Percentiles rank a stretch among this genome's conserved stretches.
Evolutionary conservation across 2,888 invertebrate species (phyloP).

Genomic region (Erpobdella octoculata): DNA sequence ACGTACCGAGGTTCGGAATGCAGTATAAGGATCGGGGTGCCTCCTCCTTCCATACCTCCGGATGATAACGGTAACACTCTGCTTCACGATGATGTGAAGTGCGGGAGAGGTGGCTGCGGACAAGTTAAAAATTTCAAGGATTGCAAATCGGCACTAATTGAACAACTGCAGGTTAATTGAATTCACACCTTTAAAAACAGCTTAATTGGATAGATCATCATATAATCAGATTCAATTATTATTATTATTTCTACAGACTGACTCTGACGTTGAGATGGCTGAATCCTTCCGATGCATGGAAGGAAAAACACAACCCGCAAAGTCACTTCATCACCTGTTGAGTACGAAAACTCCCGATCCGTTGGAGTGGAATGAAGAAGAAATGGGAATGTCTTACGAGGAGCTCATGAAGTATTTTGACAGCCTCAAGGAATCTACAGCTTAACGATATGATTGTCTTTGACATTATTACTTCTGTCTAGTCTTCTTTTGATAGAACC

Average conservation of each 20-base stretch:
- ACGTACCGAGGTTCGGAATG: constrained; percentile 53
- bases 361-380: constrained; percentile 49
- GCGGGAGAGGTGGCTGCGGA: neutral
- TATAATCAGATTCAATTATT: no score
- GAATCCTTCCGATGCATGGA: neutral
- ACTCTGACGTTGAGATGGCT: constrained; percentile 14
- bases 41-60: constrained; percentile 22
- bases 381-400: constrained; percentile 73
- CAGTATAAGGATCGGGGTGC: constrained; percentile 53
- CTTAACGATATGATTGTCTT: no score
- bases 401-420: constrained; percentile 97
- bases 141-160: neutral
- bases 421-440: constrained; percentile 78
- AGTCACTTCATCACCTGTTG: neutral
- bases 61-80: constrained; percentile 27
- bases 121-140: neutral
- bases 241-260: neutral
- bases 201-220: no score
- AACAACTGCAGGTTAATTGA: neutral
- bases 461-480: neutral
- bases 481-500: neutral
- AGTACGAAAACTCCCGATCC: neutral
- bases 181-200: neutral
- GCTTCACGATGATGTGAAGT: neutral
- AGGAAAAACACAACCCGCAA: neutral